phyloP scores from a whole-genome alignment of 1,140 invertebrate genomes.

The Eueides isabella region DNA sequence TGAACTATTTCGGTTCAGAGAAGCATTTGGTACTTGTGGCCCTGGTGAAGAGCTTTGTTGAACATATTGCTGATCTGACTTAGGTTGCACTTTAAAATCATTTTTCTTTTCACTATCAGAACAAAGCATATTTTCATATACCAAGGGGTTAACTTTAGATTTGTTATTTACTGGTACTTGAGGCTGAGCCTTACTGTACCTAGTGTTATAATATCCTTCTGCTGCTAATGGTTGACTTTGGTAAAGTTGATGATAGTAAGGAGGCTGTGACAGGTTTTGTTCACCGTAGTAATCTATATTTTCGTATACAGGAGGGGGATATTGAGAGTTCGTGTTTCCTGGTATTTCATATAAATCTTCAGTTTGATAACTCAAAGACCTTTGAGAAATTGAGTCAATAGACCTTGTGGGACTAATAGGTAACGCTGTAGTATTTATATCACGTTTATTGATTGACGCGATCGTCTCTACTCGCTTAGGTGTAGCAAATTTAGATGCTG shows the following conservation, averaged over 20 bases:
- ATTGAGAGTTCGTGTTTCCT: conserved; percentile 67
- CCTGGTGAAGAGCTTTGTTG: conserved; percentile 73
- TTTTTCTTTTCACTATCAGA: conserved; percentile 71
- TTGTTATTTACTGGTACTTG: conserved; percentile 86
- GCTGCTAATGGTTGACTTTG: conserved; percentile 71
- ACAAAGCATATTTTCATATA: conserved; percentile 78
- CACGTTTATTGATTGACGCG: conserved; percentile 82
- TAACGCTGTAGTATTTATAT: conserved; percentile 67
- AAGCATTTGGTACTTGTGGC: conserved; percentile 71
- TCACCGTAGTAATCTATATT: conserved; percentile 90
- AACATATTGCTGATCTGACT: conserved; percentile 65
- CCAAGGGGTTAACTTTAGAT: conserved; percentile 59
- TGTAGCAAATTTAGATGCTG: conserved; percentile 89
- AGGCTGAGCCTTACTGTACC: conserved; percentile 85
- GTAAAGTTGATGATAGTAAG: conserved; percentile 85
- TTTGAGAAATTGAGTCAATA: conserved; percentile 84
- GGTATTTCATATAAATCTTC: conserved; percentile 77
- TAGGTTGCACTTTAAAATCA: conserved; percentile 62
- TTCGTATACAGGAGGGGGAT: conserved; percentile 88
- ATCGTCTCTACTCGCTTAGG: conserved; percentile 87
- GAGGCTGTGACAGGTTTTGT: conserved; percentile 79
- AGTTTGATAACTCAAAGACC: conserved; percentile 85
- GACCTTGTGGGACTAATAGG: conserved; percentile 79
- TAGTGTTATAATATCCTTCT: conserved; percentile 83
- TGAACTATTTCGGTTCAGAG: conserved; percentile 56